Evolutionary conservation across 2,888 invertebrate genomes (phyloP).

Genomic region (Ormyrus thymus): DNA sequence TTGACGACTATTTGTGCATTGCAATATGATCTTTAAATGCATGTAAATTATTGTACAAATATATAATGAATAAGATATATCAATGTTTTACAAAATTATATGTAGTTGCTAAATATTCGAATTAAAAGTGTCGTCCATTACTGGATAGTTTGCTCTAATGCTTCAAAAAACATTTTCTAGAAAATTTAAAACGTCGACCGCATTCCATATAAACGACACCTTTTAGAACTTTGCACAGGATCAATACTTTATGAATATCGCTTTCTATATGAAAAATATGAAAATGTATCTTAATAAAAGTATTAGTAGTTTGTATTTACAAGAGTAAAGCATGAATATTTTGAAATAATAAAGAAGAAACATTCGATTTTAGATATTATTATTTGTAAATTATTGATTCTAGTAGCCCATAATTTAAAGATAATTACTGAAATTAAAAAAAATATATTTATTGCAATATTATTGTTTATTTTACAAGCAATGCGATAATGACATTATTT

Average conservation of each 20-base stretch:
- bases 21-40: too few relatives aligned
- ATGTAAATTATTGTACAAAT: too few relatives aligned
- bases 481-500: neutral
- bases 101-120: too few relatives aligned
- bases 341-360: constrained; percentile 31
- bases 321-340: constrained; percentile 42
- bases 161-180: too few relatives aligned
- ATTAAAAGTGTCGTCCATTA: too few relatives aligned
- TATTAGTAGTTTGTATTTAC: constrained; percentile 45
- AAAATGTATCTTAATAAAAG: constrained; percentile 26
- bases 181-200: too few relatives aligned
- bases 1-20: too few relatives aligned
- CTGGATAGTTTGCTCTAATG: too few relatives aligned
- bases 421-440: constrained; percentile 30
- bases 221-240: constrained; percentile 19
- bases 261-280: constrained; percentile 27
- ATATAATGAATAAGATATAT: too few relatives aligned
- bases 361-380: constrained; percentile 34
- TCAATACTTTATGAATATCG: neutral
- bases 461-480: constrained; percentile 39
- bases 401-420: neutral
- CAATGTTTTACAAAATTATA: too few relatives aligned
- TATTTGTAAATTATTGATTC: constrained; percentile 29
- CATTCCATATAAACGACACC: neutral
- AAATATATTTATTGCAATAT: constrained; percentile 3